Percentiles rank a stretch among this genome's conserved stretches.
Conservation (phyloP, 1,140 invertebrate genomes). For the Drosophila ironensis region DNA sequence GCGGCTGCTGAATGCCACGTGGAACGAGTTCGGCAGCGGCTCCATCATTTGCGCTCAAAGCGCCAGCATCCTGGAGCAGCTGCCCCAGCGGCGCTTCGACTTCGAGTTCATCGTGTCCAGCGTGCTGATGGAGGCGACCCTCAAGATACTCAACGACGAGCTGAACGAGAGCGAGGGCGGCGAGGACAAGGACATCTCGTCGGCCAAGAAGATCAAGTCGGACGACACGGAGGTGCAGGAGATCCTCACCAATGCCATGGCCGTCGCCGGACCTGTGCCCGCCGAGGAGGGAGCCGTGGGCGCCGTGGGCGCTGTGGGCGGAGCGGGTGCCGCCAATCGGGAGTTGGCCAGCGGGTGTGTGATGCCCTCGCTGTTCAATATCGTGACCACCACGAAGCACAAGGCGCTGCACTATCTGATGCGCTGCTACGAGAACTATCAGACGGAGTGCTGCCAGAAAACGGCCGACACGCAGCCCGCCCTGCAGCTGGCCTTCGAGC, state of each 20-base stretch:
- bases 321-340: too few relatives aligned
- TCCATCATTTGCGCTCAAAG: slow-evolving; percentile 85
- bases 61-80: slow-evolving; percentile 81
- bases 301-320: not conserved
- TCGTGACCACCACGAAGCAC: slow-evolving; percentile 65
- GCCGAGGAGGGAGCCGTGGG: slow-evolving; percentile 22
- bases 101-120: slow-evolving; percentile 83
- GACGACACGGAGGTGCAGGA: slow-evolving; percentile 78
- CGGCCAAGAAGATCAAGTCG: slow-evolving; percentile 79
- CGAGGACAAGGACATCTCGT: slow-evolving; percentile 69
- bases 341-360: too few relatives aligned
- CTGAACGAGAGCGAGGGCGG: slow-evolving; percentile 21
- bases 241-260: slow-evolving; percentile 67
- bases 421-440: slow-evolving; percentile 67
- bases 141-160: slow-evolving; percentile 83
- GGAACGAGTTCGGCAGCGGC: slow-evolving; percentile 83
- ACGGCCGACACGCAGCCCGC: slow-evolving; percentile 4
- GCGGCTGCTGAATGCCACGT: slow-evolving; percentile 84
- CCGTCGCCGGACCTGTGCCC: not conserved
- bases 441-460: slow-evolving; percentile 51
- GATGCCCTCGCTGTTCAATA: slow-evolving; percentile 41
- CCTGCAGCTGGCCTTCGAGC: slow-evolving; percentile 30
- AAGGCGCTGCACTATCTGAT: slow-evolving; percentile 61
- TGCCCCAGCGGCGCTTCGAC: slow-evolving; percentile 71
- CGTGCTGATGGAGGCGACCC: slow-evolving; percentile 86